A percentile compares a stretch with the other conserved stretches of the same genome.
Conservation (phyloP, 2,113 vertebrate genomes). For the Odontophorus gujanensis region DNA sequence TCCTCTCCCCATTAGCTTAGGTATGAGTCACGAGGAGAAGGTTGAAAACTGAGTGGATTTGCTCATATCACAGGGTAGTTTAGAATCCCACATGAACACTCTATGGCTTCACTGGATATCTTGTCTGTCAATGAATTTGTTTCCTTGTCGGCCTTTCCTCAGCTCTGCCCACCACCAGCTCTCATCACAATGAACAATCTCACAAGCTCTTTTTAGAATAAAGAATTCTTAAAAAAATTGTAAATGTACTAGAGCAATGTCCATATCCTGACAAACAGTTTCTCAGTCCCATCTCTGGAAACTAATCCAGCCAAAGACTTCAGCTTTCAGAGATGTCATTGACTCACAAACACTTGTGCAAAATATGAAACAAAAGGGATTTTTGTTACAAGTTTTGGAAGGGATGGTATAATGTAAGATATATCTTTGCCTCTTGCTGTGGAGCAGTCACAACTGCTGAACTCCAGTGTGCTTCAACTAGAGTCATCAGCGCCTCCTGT, state of each 20-base stretch:
- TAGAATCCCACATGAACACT: not conserved
- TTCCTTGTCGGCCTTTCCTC: not conserved
- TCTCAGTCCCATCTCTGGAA: not conserved
- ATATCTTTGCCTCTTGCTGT: fast-evolving
- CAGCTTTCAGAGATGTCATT: not conserved
- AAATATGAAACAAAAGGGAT: not conserved
- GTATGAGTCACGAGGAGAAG: not conserved
- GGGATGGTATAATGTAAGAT: not conserved
- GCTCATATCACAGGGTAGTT: not conserved
- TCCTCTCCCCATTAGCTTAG: not conserved
- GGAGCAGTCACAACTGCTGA: not conserved
- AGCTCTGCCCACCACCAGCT: not conserved
- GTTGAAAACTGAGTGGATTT: not conserved
- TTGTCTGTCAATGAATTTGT: not conserved
- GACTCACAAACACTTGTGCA: not conserved
- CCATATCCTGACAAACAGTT: not conserved
- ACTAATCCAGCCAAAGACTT: not conserved
- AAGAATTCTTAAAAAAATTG: not conserved
- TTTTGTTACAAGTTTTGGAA: not conserved
- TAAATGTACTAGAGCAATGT: not conserved
- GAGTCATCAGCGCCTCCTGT: not conserved
- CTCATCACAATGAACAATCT: not conserved
- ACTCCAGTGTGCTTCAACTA: not conserved
- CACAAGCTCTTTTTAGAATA: not conserved
- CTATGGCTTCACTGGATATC: fast-evolving